These are phyloP conservation scores for Scotopteryx bipunctaria DNA, from an alignment of 2,888 invertebrate species.

Conservation along the genomic window DNA sequence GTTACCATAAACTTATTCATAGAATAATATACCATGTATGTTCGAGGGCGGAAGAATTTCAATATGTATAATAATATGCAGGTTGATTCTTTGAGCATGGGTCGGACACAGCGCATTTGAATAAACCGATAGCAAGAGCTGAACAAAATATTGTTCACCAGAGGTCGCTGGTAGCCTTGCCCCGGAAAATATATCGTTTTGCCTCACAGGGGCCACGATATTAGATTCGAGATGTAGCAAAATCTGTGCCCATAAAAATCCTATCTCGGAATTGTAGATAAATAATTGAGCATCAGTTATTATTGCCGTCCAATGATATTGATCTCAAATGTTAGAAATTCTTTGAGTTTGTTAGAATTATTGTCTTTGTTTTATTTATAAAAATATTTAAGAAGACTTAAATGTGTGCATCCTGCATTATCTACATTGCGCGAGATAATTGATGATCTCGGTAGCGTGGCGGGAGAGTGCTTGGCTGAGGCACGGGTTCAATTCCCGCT, in stretches of 20 bases:
- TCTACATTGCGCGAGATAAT: too few relatives aligned
- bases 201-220: constrained; percentile 60
- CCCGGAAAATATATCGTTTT: constrained; percentile 67
- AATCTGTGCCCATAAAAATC: constrained; percentile 46
- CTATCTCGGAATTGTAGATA: constrained; percentile 36
- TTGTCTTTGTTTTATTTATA: too few relatives aligned
- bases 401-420: too few relatives aligned
- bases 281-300: constrained; percentile 37
- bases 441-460: too few relatives aligned
- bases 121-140: constrained; percentile 74
- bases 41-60: constrained; percentile 75
- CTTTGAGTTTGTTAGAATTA: too few relatives aligned
- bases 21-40: constrained; percentile 70
- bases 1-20: constrained; percentile 70
- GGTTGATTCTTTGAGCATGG: constrained; percentile 80
- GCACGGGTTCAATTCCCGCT: too few relatives aligned
- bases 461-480: too few relatives aligned
- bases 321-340: neutral
- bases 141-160: constrained; percentile 79
- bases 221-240: constrained; percentile 64
- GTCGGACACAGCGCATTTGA: constrained; percentile 78
- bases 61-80: constrained; percentile 82
- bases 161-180: constrained; percentile 67
- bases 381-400: too few relatives aligned
- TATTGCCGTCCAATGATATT: constrained; percentile 8